phyloP scores from a whole-genome alignment of 1,140 invertebrate genomes.

The Parapsyche elsis region DNA sequence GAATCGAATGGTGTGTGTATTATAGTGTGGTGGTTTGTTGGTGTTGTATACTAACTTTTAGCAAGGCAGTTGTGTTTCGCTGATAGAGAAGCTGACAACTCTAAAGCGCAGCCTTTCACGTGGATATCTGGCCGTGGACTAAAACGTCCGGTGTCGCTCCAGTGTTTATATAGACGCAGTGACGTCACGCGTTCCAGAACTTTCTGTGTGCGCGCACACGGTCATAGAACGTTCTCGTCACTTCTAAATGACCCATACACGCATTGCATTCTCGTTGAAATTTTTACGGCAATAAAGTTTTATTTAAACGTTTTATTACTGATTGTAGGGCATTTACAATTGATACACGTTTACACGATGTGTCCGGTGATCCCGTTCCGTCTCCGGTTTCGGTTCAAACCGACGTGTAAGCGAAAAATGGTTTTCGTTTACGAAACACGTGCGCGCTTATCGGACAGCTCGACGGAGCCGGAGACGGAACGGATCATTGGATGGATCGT shows the following conservation, averaged over 20 bases:
- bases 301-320: background rate
- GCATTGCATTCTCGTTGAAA: background rate
- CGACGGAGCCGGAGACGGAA: too few species aligned
- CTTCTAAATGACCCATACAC: background rate
- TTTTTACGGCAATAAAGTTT: background rate
- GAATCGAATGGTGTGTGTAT: too few species aligned
- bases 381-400: too few species aligned
- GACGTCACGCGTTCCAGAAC: slow-evolving; percentile 54
- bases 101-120: background rate
- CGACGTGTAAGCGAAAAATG: too few species aligned
- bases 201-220: slow-evolving; percentile 33
- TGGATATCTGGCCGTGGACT: background rate
- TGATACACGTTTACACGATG: too few species aligned
- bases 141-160: background rate
- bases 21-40: background rate
- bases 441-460: too few species aligned
- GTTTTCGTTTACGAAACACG: too few species aligned
- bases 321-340: too few species aligned
- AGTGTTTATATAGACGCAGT: slow-evolving; percentile 45
- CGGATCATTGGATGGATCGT: too few species aligned
- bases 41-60: background rate
- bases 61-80: background rate
- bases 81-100: slow-evolving; percentile 6
- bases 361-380: too few species aligned
- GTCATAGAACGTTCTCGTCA: slow-evolving; percentile 22